phyloP scores from a whole-genome alignment of 2,888 invertebrate genomes.

The Incurvaria masculella region DNA sequence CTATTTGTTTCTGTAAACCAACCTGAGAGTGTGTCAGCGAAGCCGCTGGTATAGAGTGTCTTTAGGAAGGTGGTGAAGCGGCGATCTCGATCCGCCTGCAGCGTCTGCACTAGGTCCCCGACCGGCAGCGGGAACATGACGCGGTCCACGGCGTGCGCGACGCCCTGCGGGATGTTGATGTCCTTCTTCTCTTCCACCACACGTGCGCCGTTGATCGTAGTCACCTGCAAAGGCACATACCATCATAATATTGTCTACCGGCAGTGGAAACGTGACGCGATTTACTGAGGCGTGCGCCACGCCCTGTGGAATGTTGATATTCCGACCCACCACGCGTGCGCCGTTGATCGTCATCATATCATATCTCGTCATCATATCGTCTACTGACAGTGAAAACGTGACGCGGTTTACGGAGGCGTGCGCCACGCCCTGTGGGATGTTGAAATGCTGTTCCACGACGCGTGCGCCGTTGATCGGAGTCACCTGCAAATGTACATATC shows the following conservation, averaged over 20 bases:
- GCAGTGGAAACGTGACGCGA: conserved; percentile 85
- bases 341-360: conserved; percentile 85
- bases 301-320: conserved; percentile 82
- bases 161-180: conserved; percentile 80
- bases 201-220: conserved; percentile 83
- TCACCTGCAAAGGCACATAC: too few species aligned
- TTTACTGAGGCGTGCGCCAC: conserved; percentile 76
- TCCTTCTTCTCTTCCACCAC: conserved; percentile 78
- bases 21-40: conserved; percentile 73
- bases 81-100: conserved; percentile 79
- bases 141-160: conserved; percentile 79
- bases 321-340: conserved; percentile 75
- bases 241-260: conserved; percentile 55
- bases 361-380: conserved; percentile 11
- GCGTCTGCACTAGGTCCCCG: conserved; percentile 79
- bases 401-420: conserved; percentile 76
- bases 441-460: conserved; percentile 76
- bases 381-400: conserved; percentile 87
- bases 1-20: conserved; percentile 18
- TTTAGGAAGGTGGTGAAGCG: conserved; percentile 77
- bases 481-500: too few species aligned
- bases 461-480: conserved; percentile 85
- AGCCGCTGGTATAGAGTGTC: conserved; percentile 72
- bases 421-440: conserved; percentile 82
- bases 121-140: conserved; percentile 90